A percentile compares a stretch with the other conserved stretches of the same genome.
These are phyloP conservation scores for Eretmocerus hayati DNA, from an alignment of 2,888 invertebrate genomes.

Conservation along the genomic window DNA sequence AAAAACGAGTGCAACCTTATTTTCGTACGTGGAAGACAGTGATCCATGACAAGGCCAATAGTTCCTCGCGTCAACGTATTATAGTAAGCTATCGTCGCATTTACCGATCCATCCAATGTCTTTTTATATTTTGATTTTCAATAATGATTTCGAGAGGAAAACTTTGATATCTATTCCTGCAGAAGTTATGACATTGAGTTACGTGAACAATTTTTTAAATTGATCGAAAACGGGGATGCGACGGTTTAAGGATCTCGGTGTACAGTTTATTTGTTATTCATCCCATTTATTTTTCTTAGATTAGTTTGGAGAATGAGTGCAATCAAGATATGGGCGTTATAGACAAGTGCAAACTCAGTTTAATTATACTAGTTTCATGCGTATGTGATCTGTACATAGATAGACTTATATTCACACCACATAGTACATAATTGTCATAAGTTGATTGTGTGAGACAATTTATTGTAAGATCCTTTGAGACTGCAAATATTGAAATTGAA, in stretches of 20 bases:
- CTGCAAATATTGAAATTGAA: too few species aligned
- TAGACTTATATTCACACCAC: too few species aligned
- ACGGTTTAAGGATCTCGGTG: constrained; percentile 42
- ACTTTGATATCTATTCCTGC: too few species aligned
- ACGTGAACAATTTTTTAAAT: too few species aligned
- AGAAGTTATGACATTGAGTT: too few species aligned
- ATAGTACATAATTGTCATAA: too few species aligned
- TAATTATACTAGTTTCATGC: constrained; percentile 17
- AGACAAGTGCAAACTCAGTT: constrained; percentile 14
- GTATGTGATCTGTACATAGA: constrained; percentile 28
- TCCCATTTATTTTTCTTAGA: constrained; percentile 26
- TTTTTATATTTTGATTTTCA: too few species aligned
- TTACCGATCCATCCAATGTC: too few species aligned
- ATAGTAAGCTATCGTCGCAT: constrained; percentile 42
- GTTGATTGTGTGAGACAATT: too few species aligned
- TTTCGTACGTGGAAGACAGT: constrained; percentile 8
- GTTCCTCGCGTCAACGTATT: constrained; percentile 46
- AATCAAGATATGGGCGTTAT: constrained; percentile 21
- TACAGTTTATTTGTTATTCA: constrained; percentile 33
- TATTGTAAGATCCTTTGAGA: too few species aligned
- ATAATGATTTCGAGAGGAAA: too few species aligned
- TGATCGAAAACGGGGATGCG: constrained; percentile 31
- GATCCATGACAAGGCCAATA: constrained; percentile 34
- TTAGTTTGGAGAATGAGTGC: constrained; percentile 23
- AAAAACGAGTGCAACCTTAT: too few species aligned